A percentile compares a stretch with the other conserved stretches of the same genome.
phyloP scores from a whole-genome alignment of 2,888 invertebrate genomes.

The Aphrophora alni region DNA sequence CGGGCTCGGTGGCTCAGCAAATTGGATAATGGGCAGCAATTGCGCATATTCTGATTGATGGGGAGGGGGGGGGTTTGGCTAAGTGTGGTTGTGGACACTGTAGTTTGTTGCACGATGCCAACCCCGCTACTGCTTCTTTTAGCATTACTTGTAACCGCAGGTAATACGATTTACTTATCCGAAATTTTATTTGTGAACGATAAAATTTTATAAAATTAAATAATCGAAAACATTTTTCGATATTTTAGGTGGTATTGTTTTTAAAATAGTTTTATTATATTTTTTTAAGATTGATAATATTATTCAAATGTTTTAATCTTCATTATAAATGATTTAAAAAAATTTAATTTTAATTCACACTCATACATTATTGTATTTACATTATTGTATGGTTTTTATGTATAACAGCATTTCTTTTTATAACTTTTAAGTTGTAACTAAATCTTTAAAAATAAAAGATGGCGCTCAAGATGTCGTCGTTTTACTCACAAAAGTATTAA shows the following conservation, averaged over 20 bases:
- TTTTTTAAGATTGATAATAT: too few species aligned
- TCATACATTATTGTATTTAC: too few species aligned
- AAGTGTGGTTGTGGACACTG: neutral
- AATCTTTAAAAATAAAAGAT: neutral
- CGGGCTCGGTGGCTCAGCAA: neutral
- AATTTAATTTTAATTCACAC: too few species aligned
- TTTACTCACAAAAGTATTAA: too few species aligned
- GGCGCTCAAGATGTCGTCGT: neutral
- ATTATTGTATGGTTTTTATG: too few species aligned
- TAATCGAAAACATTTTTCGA: too few species aligned
- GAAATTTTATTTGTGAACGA: too few species aligned
- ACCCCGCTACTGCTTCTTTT: neutral
- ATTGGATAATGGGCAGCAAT: neutral
- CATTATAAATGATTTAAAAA: too few species aligned
- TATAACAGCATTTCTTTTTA: neutral
- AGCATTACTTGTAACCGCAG: neutral
- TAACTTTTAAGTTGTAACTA: neutral
- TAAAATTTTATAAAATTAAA: too few species aligned
- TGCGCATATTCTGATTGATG: conserved; percentile 7
- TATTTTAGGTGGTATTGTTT: too few species aligned
- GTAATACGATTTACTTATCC: neutral
- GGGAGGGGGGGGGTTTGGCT: neutral
- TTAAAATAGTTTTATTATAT: too few species aligned
- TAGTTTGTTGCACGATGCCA: neutral
- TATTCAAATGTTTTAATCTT: too few species aligned